These are phyloP conservation scores for Acanthurus leucopareius DNA, from an alignment of 2,797 vertebrate genomes.

Conservation along the genomic window DNA sequence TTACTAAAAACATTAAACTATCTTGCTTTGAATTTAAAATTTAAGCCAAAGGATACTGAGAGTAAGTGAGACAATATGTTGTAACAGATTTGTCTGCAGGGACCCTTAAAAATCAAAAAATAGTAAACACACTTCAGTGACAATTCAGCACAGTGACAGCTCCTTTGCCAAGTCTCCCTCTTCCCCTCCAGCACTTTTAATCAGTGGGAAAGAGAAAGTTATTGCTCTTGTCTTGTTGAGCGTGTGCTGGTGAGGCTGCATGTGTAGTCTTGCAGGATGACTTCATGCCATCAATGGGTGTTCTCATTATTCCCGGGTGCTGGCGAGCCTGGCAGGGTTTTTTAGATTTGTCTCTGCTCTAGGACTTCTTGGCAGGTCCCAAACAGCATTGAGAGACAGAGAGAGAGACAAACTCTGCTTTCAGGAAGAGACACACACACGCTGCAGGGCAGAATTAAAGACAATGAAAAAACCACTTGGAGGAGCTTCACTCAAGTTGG, in stretches of 20 bases:
- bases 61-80: neutral
- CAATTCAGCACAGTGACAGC: slow-evolving; percentile 23
- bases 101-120: neutral
- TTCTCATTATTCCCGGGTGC: slow-evolving; percentile 65
- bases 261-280: slow-evolving; percentile 74
- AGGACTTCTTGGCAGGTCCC: slow-evolving; percentile 52
- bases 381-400: slow-evolving; percentile 38
- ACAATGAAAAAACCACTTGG: slow-evolving; percentile 73
- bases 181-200: slow-evolving; percentile 34
- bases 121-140: slow-evolving; percentile 22
- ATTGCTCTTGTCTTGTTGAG: slow-evolving; percentile 24
- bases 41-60: neutral
- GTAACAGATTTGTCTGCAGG: neutral
- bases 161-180: slow-evolving; percentile 14
- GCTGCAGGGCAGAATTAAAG: slow-evolving; percentile 65
- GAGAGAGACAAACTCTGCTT: slow-evolving; percentile 28
- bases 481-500: slow-evolving; percentile 63
- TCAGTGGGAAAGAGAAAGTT: slow-evolving; percentile 50
- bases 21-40: neutral
- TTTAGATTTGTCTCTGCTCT: slow-evolving; percentile 51
- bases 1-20: neutral
- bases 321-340: slow-evolving; percentile 41
- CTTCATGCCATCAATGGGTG: slow-evolving; percentile 74
- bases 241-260: slow-evolving; percentile 51
- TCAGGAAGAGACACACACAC: slow-evolving; percentile 41